Base-by-base conservation (phyloP, 1,140 invertebrate species). In the Caerostris darwini region DNA sequence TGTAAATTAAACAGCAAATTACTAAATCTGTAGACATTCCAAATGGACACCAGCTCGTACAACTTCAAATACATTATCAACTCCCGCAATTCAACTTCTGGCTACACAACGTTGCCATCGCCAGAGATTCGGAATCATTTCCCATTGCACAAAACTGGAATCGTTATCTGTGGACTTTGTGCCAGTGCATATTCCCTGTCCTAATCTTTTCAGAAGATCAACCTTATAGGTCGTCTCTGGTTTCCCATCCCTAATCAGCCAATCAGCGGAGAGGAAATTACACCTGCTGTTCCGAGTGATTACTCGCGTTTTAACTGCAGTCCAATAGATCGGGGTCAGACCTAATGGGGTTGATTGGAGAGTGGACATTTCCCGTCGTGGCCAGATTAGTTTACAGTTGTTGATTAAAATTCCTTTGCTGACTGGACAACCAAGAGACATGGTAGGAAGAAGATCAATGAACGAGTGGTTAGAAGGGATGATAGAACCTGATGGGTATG, bases 211-310 rank as follows among this genome's bases (percentile, higher is more conserved):
- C 7, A 10, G 69, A 50, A 34, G 69, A 34, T 77, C 69, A 77
- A 50, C 19, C 69, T 77, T 50, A 77, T 8, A 77, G 69, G 69
- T 77, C 69, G 69, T 77, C 69, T 77, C 69, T 77, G 69, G 69
- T 77, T 77, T 77, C 69, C 82, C 58, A n/a, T n/a, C 17, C 82
- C 82, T 85, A 85, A 85, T 85, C 82, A 85, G 54, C 82, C 82
- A 85, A 85, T 85, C 82, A 58, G 17, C 82, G 54, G 17, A 59
- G 57, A 85, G 82, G 82, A 85, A 85, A 85, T n/a, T 85, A 85
- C 82, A 85, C 82, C 82, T 85, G 82, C 82, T n/a, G 57, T 34
- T 85, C 82, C 56, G 12, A 17, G 82, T 57, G 82, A 85, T 85
- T 85, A 85, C 82, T 58, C 82, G 82, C 54, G n/a, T 59, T 59